phyloP scores from a whole-genome alignment of 2,797 vertebrate genomes.

The Notolepis coatsorum region DNA sequence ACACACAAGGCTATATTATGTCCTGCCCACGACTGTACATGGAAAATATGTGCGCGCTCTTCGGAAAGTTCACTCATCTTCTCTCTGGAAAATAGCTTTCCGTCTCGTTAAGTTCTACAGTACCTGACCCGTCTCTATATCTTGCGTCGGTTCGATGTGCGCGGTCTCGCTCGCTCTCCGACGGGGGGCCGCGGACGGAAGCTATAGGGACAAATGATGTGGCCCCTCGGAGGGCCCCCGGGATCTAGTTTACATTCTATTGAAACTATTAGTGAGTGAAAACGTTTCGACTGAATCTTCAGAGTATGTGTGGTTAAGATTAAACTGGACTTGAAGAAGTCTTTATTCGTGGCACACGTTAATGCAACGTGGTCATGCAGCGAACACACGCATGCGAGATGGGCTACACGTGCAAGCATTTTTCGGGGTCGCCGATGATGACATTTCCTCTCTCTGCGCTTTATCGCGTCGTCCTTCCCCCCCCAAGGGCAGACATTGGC shows the following conservation, averaged over 20 bases:
- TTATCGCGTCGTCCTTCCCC: too few species aligned
- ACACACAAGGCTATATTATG: conserved; percentile 30
- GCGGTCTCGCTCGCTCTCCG: conserved; percentile 8
- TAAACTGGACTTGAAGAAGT: too few species aligned
- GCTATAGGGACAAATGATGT: not conserved
- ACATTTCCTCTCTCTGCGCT: too few species aligned
- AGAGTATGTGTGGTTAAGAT: too few species aligned
- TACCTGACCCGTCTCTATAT: conserved; percentile 21
- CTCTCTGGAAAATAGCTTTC: conserved; percentile 16
- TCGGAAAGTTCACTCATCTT: conserved; percentile 65
- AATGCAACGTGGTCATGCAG: too few species aligned
- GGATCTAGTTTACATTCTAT: not conserved
- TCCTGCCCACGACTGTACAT: conserved; percentile 62
- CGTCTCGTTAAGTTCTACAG: conserved; percentile 4
- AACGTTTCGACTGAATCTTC: too few species aligned
- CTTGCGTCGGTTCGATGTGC: conserved; percentile 6
- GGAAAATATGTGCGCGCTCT: conserved; percentile 72
- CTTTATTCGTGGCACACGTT: too few species aligned
- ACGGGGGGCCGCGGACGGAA: conserved; percentile 2
- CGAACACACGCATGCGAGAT: too few species aligned
- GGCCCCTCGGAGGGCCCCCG: not conserved
- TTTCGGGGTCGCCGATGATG: too few species aligned
- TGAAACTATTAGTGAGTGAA: too few species aligned
- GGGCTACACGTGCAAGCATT: too few species aligned
- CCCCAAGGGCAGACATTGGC: too few species aligned